A percentile compares a stretch with the other conserved stretches of the same genome.
These are phyloP conservation scores for Helicoverpa assulta DNA, from an alignment of 2,888 invertebrate species.

Conservation along the genomic window DNA sequence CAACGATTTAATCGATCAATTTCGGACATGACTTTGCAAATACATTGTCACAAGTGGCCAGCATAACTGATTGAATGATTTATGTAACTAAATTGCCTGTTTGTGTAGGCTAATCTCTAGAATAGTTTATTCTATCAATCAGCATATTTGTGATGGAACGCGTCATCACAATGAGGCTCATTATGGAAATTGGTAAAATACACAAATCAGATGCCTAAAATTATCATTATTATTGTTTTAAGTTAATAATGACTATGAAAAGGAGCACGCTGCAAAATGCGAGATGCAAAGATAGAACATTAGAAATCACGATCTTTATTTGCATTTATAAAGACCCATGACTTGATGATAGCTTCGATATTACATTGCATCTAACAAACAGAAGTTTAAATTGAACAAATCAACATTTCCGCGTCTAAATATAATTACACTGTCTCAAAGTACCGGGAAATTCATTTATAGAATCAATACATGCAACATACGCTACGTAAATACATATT, in stretches of 20 bases:
- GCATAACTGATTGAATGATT: slow-evolving; percentile 37
- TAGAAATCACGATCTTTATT: background rate
- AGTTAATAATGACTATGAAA: background rate
- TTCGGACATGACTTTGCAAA: slow-evolving; percentile 24
- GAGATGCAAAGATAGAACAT: background rate
- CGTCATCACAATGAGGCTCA: slow-evolving; percentile 13
- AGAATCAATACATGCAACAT: slow-evolving; percentile 39
- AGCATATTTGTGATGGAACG: slow-evolving; percentile 16
- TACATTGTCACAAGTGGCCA: slow-evolving; percentile 28
- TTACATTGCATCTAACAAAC: slow-evolving; percentile 24
- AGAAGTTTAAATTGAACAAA: slow-evolving; percentile 13
- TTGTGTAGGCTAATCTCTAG: slow-evolving; percentile 30
- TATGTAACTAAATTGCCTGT: slow-evolving; percentile 27
- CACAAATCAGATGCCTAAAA: slow-evolving; percentile 10
- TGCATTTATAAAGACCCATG: background rate
- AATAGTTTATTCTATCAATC: slow-evolving; percentile 33
- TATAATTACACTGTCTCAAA: slow-evolving; percentile 44
- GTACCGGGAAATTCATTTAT: slow-evolving; percentile 46
- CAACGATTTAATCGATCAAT: slow-evolving; percentile 32
- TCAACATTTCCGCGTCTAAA: slow-evolving; percentile 43
- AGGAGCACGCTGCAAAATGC: no score
- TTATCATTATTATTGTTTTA: background rate
- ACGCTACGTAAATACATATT: slow-evolving; percentile 11
- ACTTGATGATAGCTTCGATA: background rate
- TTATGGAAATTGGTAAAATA: slow-evolving; percentile 20